Conservation (phyloP, 2,888 invertebrate species). For the Hedychridium roseum region DNA sequence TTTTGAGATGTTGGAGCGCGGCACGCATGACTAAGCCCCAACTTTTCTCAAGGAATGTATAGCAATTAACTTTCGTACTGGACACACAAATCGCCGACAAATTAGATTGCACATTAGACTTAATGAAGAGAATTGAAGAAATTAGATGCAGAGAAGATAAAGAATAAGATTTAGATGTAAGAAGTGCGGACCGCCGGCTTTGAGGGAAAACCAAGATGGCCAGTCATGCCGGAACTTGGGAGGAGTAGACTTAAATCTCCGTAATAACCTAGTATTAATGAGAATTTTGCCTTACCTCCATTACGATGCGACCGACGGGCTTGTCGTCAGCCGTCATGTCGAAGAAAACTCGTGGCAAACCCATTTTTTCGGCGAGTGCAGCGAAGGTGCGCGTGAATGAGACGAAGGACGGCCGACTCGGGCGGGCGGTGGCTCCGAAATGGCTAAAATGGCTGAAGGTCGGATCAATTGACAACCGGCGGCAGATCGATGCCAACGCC, state of each 20-base stretch:
- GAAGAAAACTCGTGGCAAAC: conserved; percentile 87
- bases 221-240: conserved; percentile 30
- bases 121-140: too few relatives aligned
- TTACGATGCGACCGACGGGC: conserved; percentile 84
- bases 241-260: neutral
- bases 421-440: conserved; percentile 59
- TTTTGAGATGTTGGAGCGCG: too few relatives aligned
- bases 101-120: too few relatives aligned
- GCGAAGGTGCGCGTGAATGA: conserved; percentile 67
- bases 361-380: conserved; percentile 69
- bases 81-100: too few relatives aligned
- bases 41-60: too few relatives aligned
- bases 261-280: neutral
- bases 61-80: too few relatives aligned
- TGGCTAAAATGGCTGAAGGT: conserved; percentile 60
- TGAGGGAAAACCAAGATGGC: conserved; percentile 43
- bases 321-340: conserved; percentile 87
- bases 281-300: conserved; percentile 78
- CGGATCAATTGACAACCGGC: conserved; percentile 62
- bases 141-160: too few relatives aligned
- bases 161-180: too few relatives aligned
- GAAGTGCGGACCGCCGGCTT: conserved; percentile 24
- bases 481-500: conserved; percentile 62
- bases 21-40: too few relatives aligned
- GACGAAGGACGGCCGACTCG: conserved; percentile 46